phyloP scores from a whole-genome alignment of 1,140 invertebrate species.

The Solenopsis fugax region DNA sequence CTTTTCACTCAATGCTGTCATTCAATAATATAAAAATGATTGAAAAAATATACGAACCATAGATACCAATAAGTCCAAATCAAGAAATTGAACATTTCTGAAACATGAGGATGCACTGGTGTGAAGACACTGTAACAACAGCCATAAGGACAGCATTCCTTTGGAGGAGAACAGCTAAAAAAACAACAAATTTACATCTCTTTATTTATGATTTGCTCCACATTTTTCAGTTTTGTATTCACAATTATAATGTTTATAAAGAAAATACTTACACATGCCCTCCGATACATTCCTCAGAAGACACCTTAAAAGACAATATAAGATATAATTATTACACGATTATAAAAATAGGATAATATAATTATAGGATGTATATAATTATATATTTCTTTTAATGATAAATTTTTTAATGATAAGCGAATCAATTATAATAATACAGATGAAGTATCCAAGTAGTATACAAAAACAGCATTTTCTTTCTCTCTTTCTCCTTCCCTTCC shows the following conservation, averaged over 20 bases:
- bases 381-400: conserved; percentile 4
- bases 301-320: conserved; percentile 80
- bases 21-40: neutral
- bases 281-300: conserved; percentile 83
- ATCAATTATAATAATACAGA: neutral
- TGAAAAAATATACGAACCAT: conserved; percentile 78
- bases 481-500: neutral
- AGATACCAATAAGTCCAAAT: conserved; percentile 86
- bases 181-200: conserved; percentile 61
- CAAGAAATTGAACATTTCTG: conserved; percentile 85
- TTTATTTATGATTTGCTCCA: neutral
- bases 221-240: conserved; percentile 11
- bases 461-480: neutral
- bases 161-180: conserved; percentile 89
- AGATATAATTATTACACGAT: conserved; percentile 57
- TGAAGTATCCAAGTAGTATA: neutral
- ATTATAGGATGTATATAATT: conserved; percentile 25
- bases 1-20: neutral
- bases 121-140: conserved; percentile 89
- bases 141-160: conserved; percentile 91
- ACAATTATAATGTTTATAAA: neutral
- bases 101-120: conserved; percentile 84
- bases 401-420: neutral
- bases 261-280: conserved; percentile 83
- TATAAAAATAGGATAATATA: conserved; percentile 72